A percentile compares a stretch with the other conserved stretches of the same genome.
Conservation (phyloP, 2,888 invertebrate genomes). For the Clepsis dumicolana region DNA sequence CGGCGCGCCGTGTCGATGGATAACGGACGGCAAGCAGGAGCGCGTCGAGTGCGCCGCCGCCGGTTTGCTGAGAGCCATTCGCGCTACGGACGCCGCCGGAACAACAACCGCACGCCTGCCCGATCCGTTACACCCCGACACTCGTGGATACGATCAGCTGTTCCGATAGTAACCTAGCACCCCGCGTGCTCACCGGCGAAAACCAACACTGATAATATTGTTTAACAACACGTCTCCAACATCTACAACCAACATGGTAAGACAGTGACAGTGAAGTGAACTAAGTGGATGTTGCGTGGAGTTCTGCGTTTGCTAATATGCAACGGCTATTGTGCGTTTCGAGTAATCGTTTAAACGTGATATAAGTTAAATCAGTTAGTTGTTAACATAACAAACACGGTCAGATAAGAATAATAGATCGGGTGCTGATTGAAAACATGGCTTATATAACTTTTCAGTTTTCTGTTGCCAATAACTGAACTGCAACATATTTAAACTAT, state of each 20-base stretch:
- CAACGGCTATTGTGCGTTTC: constrained; percentile 21
- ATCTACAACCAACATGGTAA: constrained; percentile 75
- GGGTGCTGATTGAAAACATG: constrained; percentile 22
- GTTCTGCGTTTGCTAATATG: constrained; percentile 55
- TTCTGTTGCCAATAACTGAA: constrained; percentile 24
- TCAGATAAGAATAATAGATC: constrained; percentile 35
- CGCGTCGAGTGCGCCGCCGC: constrained; percentile 73
- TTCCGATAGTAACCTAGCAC: constrained; percentile 61
- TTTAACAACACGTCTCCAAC: constrained; percentile 60
- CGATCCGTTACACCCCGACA: constrained; percentile 55
- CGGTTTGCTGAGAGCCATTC: constrained; percentile 73
- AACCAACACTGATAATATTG: constrained; percentile 49
- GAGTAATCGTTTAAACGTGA: constrained; percentile 25
- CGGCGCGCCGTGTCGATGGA: constrained; percentile 34
- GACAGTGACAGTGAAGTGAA: constrained; percentile 73
- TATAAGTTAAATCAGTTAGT: constrained; percentile 29
- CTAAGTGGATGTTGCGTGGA: constrained; percentile 59
- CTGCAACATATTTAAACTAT: constrained; percentile 19
- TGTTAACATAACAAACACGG: constrained; percentile 32
- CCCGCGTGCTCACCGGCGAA: constrained; percentile 50
- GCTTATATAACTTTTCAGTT: constrained; percentile 34
- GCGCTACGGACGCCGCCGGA: constrained; percentile 73
- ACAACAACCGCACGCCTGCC: constrained; percentile 65
- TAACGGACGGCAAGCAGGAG: constrained; percentile 30
- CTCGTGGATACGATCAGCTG: constrained; percentile 76